These are phyloP conservation scores for Smutsia gigantea DNA, from an alignment of 2,797 vertebrate species.

Conservation along the genomic window DNA sequence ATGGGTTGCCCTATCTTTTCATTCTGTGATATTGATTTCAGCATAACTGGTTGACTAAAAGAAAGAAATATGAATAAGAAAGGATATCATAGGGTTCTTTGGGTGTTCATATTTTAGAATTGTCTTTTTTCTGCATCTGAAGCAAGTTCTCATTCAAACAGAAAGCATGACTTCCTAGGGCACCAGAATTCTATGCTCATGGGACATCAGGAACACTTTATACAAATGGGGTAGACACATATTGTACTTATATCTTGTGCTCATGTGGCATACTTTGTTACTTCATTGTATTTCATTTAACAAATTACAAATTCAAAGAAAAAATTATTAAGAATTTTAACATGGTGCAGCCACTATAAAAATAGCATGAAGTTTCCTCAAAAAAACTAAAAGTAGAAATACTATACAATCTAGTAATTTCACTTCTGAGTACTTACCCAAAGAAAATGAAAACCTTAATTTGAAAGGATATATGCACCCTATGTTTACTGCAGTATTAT, in stretches of 20 bases:
- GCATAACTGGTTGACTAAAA: neutral
- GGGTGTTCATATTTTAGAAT: neutral
- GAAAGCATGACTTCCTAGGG: neutral
- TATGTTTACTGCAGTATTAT: too few relatives aligned
- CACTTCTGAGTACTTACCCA: too few relatives aligned
- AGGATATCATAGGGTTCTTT: neutral
- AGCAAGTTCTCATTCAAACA: neutral
- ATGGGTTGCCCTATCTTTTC: neutral
- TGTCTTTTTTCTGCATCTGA: neutral
- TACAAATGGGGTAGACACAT: neutral
- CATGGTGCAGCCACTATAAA: too few relatives aligned
- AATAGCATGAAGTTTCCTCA: too few relatives aligned
- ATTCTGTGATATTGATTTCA: neutral
- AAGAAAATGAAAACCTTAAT: too few relatives aligned
- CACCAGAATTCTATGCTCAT: neutral
- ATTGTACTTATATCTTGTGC: neutral
- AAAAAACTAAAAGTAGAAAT: too few relatives aligned
- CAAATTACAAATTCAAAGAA: neutral
- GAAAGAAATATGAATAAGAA: neutral
- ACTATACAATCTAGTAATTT: too few relatives aligned
- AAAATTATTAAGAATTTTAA: conserved; percentile 8
- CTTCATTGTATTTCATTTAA: neutral
- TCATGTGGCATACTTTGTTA: neutral
- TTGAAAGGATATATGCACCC: too few relatives aligned
- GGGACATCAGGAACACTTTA: neutral